These are phyloP conservation scores for Trachymyrmex cornetzi DNA, from an alignment of 1,140 invertebrate species.

Conservation along the genomic window DNA sequence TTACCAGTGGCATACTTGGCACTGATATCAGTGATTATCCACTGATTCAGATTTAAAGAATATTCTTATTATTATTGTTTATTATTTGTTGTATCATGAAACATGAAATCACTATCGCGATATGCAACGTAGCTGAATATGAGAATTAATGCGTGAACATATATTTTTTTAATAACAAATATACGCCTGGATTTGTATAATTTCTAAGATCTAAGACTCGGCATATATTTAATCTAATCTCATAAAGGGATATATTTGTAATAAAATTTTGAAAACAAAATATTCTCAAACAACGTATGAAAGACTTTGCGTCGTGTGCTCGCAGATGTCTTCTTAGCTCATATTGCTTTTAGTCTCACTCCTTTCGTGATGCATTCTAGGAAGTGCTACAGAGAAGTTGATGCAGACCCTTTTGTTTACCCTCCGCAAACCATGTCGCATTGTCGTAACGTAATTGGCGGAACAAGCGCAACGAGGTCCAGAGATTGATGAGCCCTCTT, in stretches of 20 bases:
- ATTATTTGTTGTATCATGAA: background rate
- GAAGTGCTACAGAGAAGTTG: slow-evolving; percentile 71
- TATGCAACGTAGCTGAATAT: background rate
- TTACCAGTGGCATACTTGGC: too few relatives aligned
- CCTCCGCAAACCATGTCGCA: slow-evolving; percentile 61
- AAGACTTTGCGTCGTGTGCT: background rate
- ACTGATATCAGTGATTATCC: too few relatives aligned
- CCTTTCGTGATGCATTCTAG: slow-evolving; percentile 74
- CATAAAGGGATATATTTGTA: background rate
- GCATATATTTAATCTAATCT: background rate
- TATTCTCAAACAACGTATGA: slow-evolving; percentile 1
- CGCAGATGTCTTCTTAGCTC: slow-evolving; percentile 16
- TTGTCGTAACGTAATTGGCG: slow-evolving; percentile 80
- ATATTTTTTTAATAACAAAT: background rate
- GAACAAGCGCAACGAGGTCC: slow-evolving; percentile 84
- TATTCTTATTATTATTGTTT: background rate
- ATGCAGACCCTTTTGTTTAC: slow-evolving; percentile 80
- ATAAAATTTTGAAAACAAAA: slow-evolving; percentile 30
- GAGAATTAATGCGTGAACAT: background rate
- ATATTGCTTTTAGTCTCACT: background rate
- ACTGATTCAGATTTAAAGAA: too few relatives aligned
- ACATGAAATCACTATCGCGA: background rate
- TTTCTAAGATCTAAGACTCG: background rate
- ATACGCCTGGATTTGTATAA: background rate
- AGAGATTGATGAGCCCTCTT: slow-evolving; percentile 81